Conservation (phyloP, 2,797 vertebrate genomes). For the Tapera naevia region DNA sequence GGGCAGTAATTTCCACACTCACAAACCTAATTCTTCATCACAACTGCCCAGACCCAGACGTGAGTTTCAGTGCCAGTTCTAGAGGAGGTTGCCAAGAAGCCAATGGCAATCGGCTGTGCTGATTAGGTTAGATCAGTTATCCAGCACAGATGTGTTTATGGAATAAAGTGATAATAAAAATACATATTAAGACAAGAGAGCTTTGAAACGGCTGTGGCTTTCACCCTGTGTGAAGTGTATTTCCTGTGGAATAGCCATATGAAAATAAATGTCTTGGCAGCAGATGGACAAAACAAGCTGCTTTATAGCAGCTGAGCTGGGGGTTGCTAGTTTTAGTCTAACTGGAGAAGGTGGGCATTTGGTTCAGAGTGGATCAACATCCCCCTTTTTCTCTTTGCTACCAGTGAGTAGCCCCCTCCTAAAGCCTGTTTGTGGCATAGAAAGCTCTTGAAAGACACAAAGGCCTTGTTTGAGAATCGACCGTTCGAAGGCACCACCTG, state of each 20-base stretch:
- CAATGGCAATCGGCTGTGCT: not conserved
- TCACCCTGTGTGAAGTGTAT: not conserved
- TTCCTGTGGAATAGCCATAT: not conserved
- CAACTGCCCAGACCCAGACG: not conserved
- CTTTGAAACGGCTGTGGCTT: not conserved
- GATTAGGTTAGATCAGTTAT: not conserved
- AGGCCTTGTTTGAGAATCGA: not conserved
- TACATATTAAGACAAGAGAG: not conserved
- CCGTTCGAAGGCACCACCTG: not conserved
- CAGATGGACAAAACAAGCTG: not conserved
- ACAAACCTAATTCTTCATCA: not conserved
- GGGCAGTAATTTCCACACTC: accelerated
- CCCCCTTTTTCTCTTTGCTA: not conserved
- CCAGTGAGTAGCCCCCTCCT: not conserved
- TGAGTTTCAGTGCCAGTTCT: not conserved
- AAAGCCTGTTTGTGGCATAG: not conserved
- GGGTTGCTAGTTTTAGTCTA: not conserved
- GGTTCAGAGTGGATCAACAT: not conserved
- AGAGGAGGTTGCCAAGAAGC: not conserved
- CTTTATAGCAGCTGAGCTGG: not conserved
- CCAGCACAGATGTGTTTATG: not conserved
- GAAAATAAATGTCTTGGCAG: not conserved
- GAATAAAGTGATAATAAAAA: not conserved
- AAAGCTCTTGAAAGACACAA: not conserved
- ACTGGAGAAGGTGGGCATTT: not conserved